A percentile compares a stretch with the other conserved stretches of the same genome.
Conservation (phyloP, 2,888 invertebrate species). For the Biston betularia region DNA sequence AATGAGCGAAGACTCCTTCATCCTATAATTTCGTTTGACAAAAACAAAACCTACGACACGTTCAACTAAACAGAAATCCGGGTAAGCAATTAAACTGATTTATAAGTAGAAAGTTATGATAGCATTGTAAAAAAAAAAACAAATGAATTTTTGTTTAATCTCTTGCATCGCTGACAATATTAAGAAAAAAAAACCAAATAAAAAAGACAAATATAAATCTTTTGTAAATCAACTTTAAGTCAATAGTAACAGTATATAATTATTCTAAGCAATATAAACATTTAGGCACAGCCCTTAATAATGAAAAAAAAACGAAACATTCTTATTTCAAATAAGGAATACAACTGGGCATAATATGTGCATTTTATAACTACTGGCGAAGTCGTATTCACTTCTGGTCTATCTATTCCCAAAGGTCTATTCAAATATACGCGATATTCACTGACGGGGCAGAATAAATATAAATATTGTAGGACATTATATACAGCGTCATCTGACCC, state of each 20-base stretch:
- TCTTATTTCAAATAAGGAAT: constrained; percentile 19
- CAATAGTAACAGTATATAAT: not conserved
- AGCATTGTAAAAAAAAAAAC: too few species aligned
- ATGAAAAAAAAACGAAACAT: constrained; percentile 32
- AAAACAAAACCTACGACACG: too few species aligned
- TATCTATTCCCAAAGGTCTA: constrained; percentile 2
- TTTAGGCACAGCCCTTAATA: constrained; percentile 42
- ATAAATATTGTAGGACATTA: too few species aligned
- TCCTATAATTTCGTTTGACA: too few species aligned
- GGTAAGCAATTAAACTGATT: too few species aligned
- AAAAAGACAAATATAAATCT: not conserved
- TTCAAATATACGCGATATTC: not conserved
- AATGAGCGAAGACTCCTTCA: too few species aligned
- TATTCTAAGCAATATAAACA: constrained; percentile 38
- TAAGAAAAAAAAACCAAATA: not conserved
- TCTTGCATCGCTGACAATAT: constrained; percentile 6
- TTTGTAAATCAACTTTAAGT: not conserved
- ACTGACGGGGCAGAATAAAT: too few species aligned
- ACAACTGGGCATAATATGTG: not conserved
- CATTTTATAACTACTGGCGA: not conserved
- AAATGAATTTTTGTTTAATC: not conserved
- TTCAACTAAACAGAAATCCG: too few species aligned
- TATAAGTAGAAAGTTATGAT: too few species aligned
- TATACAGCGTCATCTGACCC: too few species aligned
- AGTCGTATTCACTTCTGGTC: not conserved